These are phyloP conservation scores for Crotalus adamanteus DNA, from an alignment of 2,797 vertebrate species.

Conservation along the genomic window DNA sequence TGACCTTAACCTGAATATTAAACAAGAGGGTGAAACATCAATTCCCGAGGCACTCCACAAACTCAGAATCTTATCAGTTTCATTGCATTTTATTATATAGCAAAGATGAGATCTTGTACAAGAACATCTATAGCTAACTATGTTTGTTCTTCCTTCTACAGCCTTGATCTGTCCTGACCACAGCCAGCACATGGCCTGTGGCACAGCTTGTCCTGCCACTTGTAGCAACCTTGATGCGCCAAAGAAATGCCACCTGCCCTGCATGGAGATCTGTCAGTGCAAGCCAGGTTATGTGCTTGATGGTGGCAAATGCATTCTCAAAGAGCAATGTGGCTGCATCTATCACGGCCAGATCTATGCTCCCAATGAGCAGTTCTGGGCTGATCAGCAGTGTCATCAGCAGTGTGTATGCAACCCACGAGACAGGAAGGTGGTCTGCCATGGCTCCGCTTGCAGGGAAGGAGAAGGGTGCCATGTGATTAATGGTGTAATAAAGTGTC, in stretches of 20 bases:
- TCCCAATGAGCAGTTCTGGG: conserved; percentile 76
- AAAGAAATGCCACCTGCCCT: conserved; percentile 58
- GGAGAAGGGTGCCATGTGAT: conserved; percentile 69
- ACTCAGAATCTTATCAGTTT: not conserved
- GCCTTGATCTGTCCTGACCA: conserved; percentile 77
- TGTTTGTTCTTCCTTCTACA: conserved; percentile 46
- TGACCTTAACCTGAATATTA: not conserved
- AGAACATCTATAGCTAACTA: not conserved
- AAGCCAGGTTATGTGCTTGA: conserved; percentile 74
- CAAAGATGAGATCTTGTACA: not conserved
- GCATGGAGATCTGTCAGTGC: conserved; percentile 79
- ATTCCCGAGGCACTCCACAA: not conserved
- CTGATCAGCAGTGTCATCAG: conserved; percentile 63
- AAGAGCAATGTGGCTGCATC: conserved; percentile 73
- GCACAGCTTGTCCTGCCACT: conserved; percentile 73
- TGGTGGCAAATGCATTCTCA: conserved; percentile 71
- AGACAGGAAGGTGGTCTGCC: conserved; percentile 71
- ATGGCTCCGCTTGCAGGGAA: conserved; percentile 61
- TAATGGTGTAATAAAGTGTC: conserved; percentile 70
- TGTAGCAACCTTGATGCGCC: conserved; percentile 67
- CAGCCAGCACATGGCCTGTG: conserved; percentile 77
- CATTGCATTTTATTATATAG: not conserved
- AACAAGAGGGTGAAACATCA: not conserved
- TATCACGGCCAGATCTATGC: conserved; percentile 72
- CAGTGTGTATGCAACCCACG: conserved; percentile 71